Evolutionary conservation across 2,113 vertebrate genomes (phyloP).

Genomic region (Alaudala cheleensis): DNA sequence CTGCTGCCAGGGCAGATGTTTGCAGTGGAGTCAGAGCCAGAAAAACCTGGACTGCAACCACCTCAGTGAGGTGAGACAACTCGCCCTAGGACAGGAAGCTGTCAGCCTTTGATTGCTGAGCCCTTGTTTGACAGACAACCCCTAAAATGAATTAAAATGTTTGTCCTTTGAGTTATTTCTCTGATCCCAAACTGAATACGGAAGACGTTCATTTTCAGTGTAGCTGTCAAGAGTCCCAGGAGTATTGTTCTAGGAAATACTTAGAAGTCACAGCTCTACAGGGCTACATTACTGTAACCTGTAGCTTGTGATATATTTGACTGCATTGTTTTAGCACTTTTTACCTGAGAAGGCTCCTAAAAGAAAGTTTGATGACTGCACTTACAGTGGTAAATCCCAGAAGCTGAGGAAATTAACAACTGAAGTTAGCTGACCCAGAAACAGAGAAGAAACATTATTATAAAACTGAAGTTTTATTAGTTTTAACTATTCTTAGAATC

Average conservation of each 20-base stretch:
- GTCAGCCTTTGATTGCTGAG: not conserved
- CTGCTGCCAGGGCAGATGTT: not conserved
- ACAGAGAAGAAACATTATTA: not conserved
- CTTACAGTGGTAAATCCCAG: not conserved
- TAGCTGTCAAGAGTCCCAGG: not conserved
- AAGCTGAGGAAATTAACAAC: not conserved
- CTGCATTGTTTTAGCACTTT: not conserved
- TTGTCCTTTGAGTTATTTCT: not conserved
- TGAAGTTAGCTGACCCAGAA: not conserved
- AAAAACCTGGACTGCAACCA: not conserved
- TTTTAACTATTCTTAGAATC: not conserved
- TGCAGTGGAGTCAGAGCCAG: not conserved
- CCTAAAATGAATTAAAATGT: not conserved
- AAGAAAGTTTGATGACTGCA: not conserved
- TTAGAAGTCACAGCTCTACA: not conserved
- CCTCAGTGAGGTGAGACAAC: not conserved
- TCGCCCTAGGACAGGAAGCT: not conserved
- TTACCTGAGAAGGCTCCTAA: not conserved
- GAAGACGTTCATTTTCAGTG: not conserved
- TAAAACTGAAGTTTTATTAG: not conserved
- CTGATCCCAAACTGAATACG: not conserved
- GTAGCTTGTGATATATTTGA: not conserved
- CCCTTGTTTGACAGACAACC: not conserved
- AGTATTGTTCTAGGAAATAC: not conserved
- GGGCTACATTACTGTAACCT: not conserved